Evolutionary conservation across 1,140 invertebrate species (phyloP), one percentile per base, ranked within the genome.

Genomic region (Apis laboriosa): DNA sequence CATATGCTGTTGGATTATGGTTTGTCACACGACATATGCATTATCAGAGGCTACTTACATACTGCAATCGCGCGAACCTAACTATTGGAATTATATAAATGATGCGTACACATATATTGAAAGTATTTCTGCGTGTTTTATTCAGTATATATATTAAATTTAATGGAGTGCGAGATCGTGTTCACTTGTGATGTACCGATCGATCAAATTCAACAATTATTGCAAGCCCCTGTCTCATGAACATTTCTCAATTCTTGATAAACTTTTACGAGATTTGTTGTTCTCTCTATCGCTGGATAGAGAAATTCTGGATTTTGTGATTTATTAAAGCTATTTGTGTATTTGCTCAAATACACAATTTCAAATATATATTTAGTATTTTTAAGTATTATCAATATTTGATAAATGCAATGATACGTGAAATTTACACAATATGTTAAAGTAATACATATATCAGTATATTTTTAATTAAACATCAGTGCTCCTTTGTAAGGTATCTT

Each of bases 1-100:
- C 92, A 92, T 92, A 90, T 90, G 90, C 90, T 79, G 90, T 68
- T 86, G 89, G 89, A 91, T 92, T 92, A 93, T 85, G 88, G 86
- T 84, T 86, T 82, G 55, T 70, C 83, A 77, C 60, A 64, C 71
- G 60, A 83, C 80, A 71, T 63, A 71, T 66, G 73, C 66, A 43
- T 68, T 72, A 58, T 73, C 63, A 55, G 66, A 61, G 28, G 51
- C 55, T 17, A 56, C 55, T 13, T 55, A 51, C 15, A 43, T 28
- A 28, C 43, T 51, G 13, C 17, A 34, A 56, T 34, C 73, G 77
- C 68, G 61, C 67, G 13, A 79, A 86, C 73, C 75, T 58, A 66
- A 79, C 55, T 74, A 61, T 15, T n/a, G 13, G 0, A 34, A 2
- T 72, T 24, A 9, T 51, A 24, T 21, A 24, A 64, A 17, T 34